phyloP scores from a whole-genome alignment of 2,113 vertebrate species.

The Perca flavescens region DNA sequence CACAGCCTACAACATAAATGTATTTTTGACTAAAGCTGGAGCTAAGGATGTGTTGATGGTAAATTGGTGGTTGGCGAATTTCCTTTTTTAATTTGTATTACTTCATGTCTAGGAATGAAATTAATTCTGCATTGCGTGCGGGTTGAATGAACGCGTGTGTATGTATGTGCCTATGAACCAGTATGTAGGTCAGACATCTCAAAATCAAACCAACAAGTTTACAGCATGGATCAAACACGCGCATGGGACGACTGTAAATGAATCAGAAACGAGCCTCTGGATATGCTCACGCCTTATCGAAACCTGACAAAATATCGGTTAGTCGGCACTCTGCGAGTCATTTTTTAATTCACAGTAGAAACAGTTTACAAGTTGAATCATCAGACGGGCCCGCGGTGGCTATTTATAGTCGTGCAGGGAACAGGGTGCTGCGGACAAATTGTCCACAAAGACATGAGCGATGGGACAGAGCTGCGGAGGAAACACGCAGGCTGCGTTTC shows the following conservation, averaged over 20 bases:
- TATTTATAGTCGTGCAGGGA: slow-evolving; percentile 52
- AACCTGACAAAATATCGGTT: slow-evolving; percentile 40
- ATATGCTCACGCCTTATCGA: slow-evolving; percentile 47
- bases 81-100: too few relatives aligned
- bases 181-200: slow-evolving; percentile 9
- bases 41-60: not conserved
- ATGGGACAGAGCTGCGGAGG: slow-evolving; percentile 53
- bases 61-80: too few relatives aligned
- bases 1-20: too few relatives aligned
- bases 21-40: not conserved
- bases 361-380: slow-evolving; percentile 62
- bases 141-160: not conserved
- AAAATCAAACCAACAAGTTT: slow-evolving; percentile 26
- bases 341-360: slow-evolving; percentile 69
- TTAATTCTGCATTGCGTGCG: not conserved
- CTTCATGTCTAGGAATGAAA: not conserved
- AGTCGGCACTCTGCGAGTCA: slow-evolving; percentile 43
- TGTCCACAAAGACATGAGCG: slow-evolving; percentile 65
- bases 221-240: slow-evolving; percentile 17
- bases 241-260: not conserved
- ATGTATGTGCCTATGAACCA: not conserved
- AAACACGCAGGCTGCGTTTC: slow-evolving; percentile 8
- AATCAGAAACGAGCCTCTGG: slow-evolving; percentile 45
- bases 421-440: slow-evolving; percentile 59
- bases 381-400: not conserved